These are phyloP conservation scores for Distichodus sexfasciatus DNA, from an alignment of 2,797 vertebrate genomes.

Conservation along the genomic window DNA sequence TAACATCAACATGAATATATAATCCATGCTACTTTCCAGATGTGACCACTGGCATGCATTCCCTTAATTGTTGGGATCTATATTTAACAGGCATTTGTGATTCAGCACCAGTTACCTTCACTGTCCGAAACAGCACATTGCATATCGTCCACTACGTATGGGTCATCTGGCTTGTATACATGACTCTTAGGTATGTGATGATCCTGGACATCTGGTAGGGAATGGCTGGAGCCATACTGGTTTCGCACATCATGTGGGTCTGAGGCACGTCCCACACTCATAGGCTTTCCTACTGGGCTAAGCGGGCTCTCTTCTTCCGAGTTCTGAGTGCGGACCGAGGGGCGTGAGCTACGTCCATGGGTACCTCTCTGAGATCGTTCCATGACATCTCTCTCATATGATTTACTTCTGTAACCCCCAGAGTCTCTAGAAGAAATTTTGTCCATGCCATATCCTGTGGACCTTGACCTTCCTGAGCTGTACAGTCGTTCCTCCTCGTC, in stretches of 20 bases:
- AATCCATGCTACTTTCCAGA: slow-evolving; percentile 48
- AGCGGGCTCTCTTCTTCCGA: slow-evolving; percentile 96
- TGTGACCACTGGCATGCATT: slow-evolving; percentile 70
- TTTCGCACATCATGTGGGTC: slow-evolving; percentile 88
- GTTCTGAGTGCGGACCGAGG: slow-evolving; percentile 88
- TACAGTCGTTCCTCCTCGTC: slow-evolving; percentile 92
- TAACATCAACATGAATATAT: slow-evolving; percentile 47
- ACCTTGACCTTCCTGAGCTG: slow-evolving; percentile 82
- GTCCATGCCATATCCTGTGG: slow-evolving; percentile 88
- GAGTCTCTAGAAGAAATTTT: slow-evolving; percentile 86
- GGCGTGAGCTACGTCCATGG: slow-evolving; percentile 79
- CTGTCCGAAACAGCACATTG: slow-evolving; percentile 99
- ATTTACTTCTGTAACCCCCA: slow-evolving; percentile 85
- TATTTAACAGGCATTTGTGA: slow-evolving; percentile 53
- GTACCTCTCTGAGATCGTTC: slow-evolving; percentile 87
- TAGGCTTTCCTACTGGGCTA: slow-evolving; percentile 88
- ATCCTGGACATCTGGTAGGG: slow-evolving; percentile 97
- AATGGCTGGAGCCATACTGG: slow-evolving; percentile 98
- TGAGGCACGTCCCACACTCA: slow-evolving; percentile 79
- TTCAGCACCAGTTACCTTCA: slow-evolving; percentile 98
- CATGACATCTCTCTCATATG: slow-evolving; percentile 86
- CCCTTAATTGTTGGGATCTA: slow-evolving; percentile 44
- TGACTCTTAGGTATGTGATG: slow-evolving; percentile 95
- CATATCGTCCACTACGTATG: slow-evolving; percentile 95
- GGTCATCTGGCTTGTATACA: slow-evolving; percentile 94